A percentile compares a stretch with the other conserved stretches of the same genome.
These are phyloP conservation scores for Tragelaphus imberbis DNA, from an alignment of 2,113 vertebrate genomes.

Conservation along the genomic window DNA sequence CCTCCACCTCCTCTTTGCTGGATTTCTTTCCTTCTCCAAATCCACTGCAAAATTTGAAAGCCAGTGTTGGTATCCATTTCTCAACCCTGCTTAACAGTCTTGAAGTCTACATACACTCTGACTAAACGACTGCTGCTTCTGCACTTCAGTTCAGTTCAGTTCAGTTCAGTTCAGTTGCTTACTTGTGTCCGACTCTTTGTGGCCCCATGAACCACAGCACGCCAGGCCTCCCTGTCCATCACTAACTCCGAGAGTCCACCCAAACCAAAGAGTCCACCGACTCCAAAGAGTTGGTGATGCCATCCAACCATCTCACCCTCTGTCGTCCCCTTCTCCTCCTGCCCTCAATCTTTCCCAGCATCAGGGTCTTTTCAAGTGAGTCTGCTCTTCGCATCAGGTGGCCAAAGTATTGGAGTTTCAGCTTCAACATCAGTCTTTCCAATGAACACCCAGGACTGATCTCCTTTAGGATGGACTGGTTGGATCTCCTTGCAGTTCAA, in stretches of 20 bases:
- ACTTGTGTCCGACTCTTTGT: neutral
- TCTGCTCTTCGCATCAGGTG: neutral
- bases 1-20: neutral
- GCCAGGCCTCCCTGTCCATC: neutral
- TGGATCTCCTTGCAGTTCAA: neutral
- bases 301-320: neutral
- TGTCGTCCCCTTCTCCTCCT: neutral
- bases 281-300: neutral
- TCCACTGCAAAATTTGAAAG: neutral
- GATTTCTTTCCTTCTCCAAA: neutral
- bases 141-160: neutral
- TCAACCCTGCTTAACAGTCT: neutral
- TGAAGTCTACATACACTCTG: neutral
- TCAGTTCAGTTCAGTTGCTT: neutral
- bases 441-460: neutral
- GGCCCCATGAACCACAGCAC: accelerated
- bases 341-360: neutral
- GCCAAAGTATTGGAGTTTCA: neutral
- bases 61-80: neutral
- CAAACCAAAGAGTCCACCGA: neutral
- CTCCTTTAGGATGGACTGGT: neutral
- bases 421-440: neutral
- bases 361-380: neutral
- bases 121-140: neutral
- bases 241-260: neutral